Conservation (phyloP, 2,113 vertebrate species). For the Planiliza haematocheilus region DNA sequence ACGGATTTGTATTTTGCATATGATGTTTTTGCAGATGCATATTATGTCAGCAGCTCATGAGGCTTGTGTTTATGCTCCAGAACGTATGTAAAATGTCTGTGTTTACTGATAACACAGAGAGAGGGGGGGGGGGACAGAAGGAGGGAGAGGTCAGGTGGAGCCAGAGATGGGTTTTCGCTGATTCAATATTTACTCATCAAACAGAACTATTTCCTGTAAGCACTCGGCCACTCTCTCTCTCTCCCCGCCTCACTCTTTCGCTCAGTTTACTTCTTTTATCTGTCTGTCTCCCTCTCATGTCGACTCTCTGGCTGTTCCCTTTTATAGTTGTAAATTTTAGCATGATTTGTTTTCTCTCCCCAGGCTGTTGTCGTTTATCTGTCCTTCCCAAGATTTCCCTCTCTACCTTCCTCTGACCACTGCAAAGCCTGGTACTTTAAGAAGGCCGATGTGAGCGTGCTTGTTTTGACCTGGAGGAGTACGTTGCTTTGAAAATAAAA, state of each 20-base stretch:
- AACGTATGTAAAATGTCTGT: slow-evolving; percentile 46
- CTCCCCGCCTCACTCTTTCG: slow-evolving; percentile 48
- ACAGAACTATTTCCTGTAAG: slow-evolving; percentile 79
- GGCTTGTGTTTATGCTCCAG: slow-evolving; percentile 36
- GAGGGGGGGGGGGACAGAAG: slow-evolving; percentile 16
- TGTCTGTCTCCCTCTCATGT: background rate
- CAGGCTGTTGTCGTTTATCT: background rate
- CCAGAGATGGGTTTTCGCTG: slow-evolving; percentile 69
- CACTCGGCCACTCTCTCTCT: slow-evolving; percentile 63
- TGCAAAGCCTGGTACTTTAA: slow-evolving; percentile 10
- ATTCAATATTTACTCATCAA: slow-evolving; percentile 82
- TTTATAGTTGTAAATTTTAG: slow-evolving; percentile 4
- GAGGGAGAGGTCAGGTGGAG: slow-evolving; percentile 53
- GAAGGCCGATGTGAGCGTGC: slow-evolving; percentile 7
- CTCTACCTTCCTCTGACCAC: slow-evolving; percentile 1
- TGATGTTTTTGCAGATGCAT: background rate
- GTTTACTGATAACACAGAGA: slow-evolving; percentile 63
- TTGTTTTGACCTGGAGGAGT: slow-evolving; percentile 32
- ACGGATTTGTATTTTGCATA: background rate
- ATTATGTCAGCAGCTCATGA: slow-evolving; percentile 13
- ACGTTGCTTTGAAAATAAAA: slow-evolving; percentile 28
- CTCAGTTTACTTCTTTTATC: slow-evolving; percentile 22
- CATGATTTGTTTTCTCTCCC: slow-evolving; percentile 13
- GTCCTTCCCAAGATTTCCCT: slow-evolving; percentile 13
- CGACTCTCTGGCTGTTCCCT: background rate